Evolutionary conservation across 2,797 vertebrate genomes (phyloP), one percentile per base, ranked within the genome.

Genomic region (Semotilus atromaculatus): DNA sequence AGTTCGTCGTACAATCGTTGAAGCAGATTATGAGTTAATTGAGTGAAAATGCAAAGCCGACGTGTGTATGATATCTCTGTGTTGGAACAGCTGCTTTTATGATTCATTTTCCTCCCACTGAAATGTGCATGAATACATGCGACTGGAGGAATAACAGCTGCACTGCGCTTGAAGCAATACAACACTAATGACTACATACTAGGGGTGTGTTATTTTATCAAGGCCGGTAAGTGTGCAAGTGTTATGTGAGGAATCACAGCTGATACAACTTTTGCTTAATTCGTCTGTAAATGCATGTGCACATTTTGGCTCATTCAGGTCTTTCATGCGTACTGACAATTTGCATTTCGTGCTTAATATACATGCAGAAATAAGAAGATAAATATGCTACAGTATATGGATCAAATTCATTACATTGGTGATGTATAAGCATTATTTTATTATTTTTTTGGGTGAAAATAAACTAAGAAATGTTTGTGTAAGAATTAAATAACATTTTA

Each of bases 11-110:
- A 18, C 26, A 36, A 3, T 72, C n/a, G 3, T 18, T 74, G 43
- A 74, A 74, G 55, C 53, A 62, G 40, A 74, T 48, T 36, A 19
- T 51, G 58, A 66, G 43, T 66, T 83, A 83, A 83, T 83, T 83
- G 60, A 83, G 72, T 53, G 72, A 38, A 83, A 26, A 48, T 19
- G 23, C 29, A 40, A 75, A 31, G 43, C 21, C 34, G 31, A 9
- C 29, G 58, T 64, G n/a, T 64, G 13, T 51, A n/a, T 51, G 23
- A 38, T 74, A 74, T 43, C 75, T 74, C 43, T 3, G 19, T 74
- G 40, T 75, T 53, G 64, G n/a, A 75, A 53, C 81, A 38, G 45
- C 58, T 81, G 80, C 80, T 81, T 70, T 72, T 40, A 43, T 82
- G 40, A 82, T 74, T 72, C 36, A 71, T 48, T 31, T 8, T 18